Evolutionary conservation across 2,797 vertebrate species (phyloP).

Genomic region (Alca torda): DNA sequence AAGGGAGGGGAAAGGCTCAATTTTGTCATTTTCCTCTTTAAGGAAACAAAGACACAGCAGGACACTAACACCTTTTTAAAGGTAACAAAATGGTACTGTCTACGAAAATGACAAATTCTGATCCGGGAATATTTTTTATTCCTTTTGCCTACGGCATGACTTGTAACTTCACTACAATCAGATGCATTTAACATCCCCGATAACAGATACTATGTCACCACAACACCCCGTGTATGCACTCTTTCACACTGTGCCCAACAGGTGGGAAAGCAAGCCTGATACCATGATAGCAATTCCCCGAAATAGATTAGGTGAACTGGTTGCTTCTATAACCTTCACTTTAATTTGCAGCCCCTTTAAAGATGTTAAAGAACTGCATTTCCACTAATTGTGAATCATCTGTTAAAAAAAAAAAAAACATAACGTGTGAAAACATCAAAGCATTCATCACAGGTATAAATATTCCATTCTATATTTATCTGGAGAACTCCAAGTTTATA

Average conservation of each 20-base stretch:
- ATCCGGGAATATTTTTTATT: background rate
- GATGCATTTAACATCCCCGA: background rate
- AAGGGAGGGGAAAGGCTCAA: background rate
- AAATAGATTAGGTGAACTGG: background rate
- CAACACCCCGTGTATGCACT: background rate
- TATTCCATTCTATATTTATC: background rate
- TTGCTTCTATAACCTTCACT: background rate
- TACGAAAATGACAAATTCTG: background rate
- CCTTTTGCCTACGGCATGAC: background rate
- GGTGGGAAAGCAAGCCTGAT: background rate
- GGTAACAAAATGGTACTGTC: background rate
- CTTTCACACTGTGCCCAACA: background rate
- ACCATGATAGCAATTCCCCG: background rate
- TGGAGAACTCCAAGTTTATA: background rate
- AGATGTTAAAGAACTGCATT: background rate
- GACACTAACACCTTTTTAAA: background rate
- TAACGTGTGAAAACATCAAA: background rate
- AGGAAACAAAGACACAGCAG: background rate
- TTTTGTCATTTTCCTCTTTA: background rate
- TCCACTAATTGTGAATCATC: background rate
- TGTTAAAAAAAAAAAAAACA: background rate
- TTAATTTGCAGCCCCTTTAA: background rate
- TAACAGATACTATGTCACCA: background rate
- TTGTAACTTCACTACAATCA: background rate
- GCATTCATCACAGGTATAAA: background rate